Percentiles rank a stretch among this genome's conserved stretches.
Evolutionary conservation across 2,113 vertebrate genomes (phyloP).

Genomic region (Sceloporus tristichus): DNA sequence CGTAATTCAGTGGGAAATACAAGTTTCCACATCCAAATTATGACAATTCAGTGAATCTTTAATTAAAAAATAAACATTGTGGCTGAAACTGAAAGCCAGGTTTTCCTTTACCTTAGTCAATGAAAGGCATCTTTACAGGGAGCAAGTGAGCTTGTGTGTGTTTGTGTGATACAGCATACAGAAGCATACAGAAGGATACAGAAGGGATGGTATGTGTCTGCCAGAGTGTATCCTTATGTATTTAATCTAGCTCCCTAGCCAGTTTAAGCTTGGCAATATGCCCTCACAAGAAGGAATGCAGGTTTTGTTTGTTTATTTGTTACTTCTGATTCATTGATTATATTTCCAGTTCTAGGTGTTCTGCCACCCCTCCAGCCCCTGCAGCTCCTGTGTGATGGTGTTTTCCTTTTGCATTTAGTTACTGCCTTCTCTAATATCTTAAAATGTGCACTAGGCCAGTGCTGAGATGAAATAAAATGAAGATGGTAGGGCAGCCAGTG

Average conservation of each 20-base stretch:
- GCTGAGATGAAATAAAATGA: slow-evolving; percentile 44
- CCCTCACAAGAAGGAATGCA: background rate
- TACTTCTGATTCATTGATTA: background rate
- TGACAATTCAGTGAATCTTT: background rate
- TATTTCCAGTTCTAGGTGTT: background rate
- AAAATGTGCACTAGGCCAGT: background rate
- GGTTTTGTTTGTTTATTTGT: background rate
- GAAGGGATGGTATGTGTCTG: background rate
- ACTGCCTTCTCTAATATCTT: slow-evolving; percentile 28
- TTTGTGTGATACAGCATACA: background rate
- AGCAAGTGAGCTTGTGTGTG: background rate
- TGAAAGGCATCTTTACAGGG: background rate
- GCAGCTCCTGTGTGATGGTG: rapidly evolving
- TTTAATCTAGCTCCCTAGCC: background rate
- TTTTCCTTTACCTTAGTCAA: background rate
- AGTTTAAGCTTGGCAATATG: no score
- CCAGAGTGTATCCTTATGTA: background rate
- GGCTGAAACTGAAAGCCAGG: background rate
- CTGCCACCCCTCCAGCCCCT: no score
- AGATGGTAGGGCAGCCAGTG: slow-evolving; percentile 17
- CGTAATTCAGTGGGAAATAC: background rate
- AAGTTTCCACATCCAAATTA: background rate
- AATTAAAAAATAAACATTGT: background rate
- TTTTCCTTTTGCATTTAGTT: slow-evolving; percentile 28
- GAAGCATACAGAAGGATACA: no score